Conservation (phyloP, 2,797 vertebrate genomes). For the Rhynchotus rufescens region DNA sequence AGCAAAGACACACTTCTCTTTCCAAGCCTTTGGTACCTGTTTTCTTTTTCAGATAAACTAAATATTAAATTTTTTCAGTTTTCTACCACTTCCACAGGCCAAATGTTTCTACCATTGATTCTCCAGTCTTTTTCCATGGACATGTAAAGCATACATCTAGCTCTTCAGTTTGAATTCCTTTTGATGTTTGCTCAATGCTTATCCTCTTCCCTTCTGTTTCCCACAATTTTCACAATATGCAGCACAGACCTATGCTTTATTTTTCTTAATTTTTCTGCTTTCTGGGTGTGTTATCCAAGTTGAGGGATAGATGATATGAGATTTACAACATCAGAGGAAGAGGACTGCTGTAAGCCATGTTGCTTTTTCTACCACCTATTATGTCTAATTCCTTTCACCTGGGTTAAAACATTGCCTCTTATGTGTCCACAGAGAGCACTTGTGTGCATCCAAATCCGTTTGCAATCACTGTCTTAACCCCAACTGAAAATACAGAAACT, state of each 20-base stretch:
- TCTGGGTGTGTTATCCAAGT: not conserved
- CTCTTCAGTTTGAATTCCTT: not conserved
- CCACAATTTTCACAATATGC: not conserved
- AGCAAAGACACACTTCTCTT: not conserved
- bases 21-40: not conserved
- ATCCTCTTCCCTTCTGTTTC: not conserved
- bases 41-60: not conserved
- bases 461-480: not conserved
- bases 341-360: not conserved
- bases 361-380: rapidly evolving
- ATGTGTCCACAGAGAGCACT: not conserved
- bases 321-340: not conserved
- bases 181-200: not conserved
- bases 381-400: not conserved
- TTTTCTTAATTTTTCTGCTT: not conserved
- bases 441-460: not conserved
- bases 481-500: not conserved
- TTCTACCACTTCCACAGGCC: not conserved
- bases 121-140: not conserved
- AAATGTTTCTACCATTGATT: not conserved
- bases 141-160: not conserved
- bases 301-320: not conserved
- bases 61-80: not conserved
- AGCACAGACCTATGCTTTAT: not conserved
- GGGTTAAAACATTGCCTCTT: not conserved